Base-by-base conservation (phyloP, 2,888 invertebrate genomes). In the Drosophila greeni region DNA sequence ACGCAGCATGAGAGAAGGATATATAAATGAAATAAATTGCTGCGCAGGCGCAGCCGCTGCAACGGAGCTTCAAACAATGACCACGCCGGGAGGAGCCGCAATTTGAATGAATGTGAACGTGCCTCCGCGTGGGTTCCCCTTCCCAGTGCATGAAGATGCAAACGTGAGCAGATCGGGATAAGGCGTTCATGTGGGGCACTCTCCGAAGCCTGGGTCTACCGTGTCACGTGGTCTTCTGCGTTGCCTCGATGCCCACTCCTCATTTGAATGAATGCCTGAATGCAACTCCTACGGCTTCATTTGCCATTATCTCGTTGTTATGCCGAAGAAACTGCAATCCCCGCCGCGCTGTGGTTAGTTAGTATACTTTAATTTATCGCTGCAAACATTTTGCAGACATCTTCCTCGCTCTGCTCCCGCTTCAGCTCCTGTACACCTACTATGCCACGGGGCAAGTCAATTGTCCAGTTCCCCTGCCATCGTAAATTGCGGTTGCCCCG, bases 381-480 rank as follows among this genome's bases (percentile, higher is more conserved):
- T 71, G 79, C 57, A 59, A 68, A 68, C 59, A 68, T 62, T 65
- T 57, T 36, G 61, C 66, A 47, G 51, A 51, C 70, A 61, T 58
- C 75, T 24, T 57, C 36, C 40, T 54, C 48, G 34, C 39, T 11
- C 29, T 9, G 37, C 33, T 43, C 23, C 57, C n/a, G 24, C 24
- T 42, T 23, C 26, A 23, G 24, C 59, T 59, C n/a, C 49, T 33
- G 43, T 53, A 56, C 61, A 51, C 51, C 68, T 48, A 75, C 70
- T 72, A 67, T 76, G 82, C 78, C 78, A 78, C 82, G 81, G 70
- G 83, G 83, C 79, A 79, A 80, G 71, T 72, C 83, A 80, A 82
- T 82, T 82, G 83, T 77, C 61, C 69, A 69, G 55, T 55, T 52
- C 40, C 51, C 45, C 65, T 59, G 45, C 75, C 58, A 55, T 78